A percentile compares a stretch with the other conserved stretches of the same genome.
Evolutionary conservation across 1,140 invertebrate species (phyloP).

Genomic region (Microvelia longipes): DNA sequence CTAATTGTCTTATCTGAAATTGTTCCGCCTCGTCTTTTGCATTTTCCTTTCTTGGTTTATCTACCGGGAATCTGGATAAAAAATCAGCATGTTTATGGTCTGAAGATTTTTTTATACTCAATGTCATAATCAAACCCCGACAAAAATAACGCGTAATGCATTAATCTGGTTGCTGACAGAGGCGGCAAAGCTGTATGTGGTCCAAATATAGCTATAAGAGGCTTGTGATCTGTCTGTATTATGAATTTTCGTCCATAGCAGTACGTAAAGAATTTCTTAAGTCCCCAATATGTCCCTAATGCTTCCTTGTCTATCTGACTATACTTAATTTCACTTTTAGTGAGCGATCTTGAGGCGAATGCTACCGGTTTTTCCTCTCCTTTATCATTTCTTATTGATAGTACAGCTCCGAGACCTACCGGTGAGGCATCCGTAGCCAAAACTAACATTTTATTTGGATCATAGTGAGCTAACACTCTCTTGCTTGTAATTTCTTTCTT

Average conservation of each 20-base stretch:
- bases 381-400: slow-evolving; percentile 14
- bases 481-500: not conserved
- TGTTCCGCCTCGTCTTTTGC: not conserved
- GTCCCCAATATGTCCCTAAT: slow-evolving; percentile 33
- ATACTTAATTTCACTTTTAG: slow-evolving; percentile 32
- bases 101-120: slow-evolving; percentile 20
- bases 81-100: slow-evolving; percentile 24
- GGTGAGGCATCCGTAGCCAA: not conserved
- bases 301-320: slow-evolving; percentile 38
- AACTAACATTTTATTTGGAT: not conserved
- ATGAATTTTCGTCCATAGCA: slow-evolving; percentile 34
- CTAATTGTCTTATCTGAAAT: not conserved
- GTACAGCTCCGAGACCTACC: slow-evolving; percentile 12
- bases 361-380: slow-evolving; percentile 29
- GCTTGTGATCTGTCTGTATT: slow-evolving; percentile 35
- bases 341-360: slow-evolving; percentile 32
- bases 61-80: slow-evolving; percentile 20
- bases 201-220: slow-evolving; percentile 32
- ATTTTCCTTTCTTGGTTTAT: not conserved
- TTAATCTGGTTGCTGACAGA: not conserved
- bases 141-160: slow-evolving; percentile 20
- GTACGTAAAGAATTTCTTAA: slow-evolving; percentile 38
- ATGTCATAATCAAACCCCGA: slow-evolving; percentile 27
- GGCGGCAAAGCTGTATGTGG: slow-evolving; percentile 9
- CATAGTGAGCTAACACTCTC: not conserved